These are phyloP conservation scores for Brachionus paranguensis DNA, from an alignment of 1,140 invertebrate species.

Conservation along the genomic window DNA sequence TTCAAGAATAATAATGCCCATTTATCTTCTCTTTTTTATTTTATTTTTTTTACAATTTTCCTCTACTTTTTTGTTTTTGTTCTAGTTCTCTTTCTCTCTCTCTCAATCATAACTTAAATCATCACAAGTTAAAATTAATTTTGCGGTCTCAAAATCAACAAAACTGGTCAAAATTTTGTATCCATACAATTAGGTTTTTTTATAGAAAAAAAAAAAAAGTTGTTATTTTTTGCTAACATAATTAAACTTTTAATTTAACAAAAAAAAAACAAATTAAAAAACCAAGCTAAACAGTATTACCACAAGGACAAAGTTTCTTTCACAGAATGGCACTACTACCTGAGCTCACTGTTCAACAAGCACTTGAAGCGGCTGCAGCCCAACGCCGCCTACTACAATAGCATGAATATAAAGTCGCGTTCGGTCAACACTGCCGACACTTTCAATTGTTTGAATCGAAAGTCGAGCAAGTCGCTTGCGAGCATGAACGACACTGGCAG, in stretches of 20 bases:
- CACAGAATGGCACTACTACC: neutral
- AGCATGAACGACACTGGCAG: neutral
- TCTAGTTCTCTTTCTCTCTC: too few relatives aligned
- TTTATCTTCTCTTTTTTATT: neutral
- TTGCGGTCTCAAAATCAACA: too few relatives aligned
- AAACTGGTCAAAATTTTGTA: too few relatives aligned
- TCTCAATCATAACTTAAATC: neutral
- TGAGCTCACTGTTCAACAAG: neutral
- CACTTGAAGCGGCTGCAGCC: conserved; percentile 11
- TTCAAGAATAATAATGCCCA: conserved; percentile 33
- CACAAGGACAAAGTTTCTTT: conserved; percentile 19
- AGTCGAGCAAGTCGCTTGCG: neutral
- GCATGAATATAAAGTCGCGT: neutral
- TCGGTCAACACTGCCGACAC: neutral
- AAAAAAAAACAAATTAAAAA: neutral
- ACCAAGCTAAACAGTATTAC: neutral
- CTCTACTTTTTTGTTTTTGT: neutral
- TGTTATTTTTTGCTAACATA: neutral
- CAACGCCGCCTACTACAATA: neutral
- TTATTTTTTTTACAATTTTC: neutral
- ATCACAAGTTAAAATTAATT: neutral
- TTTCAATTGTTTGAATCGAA: neutral
- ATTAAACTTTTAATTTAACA: neutral
- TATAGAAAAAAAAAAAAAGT: neutral
- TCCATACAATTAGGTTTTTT: too few relatives aligned